Evolutionary conservation across 2,888 invertebrate genomes (phyloP), one percentile per base, ranked within the genome.

Genomic region (Aspidiotus destructor): DNA sequence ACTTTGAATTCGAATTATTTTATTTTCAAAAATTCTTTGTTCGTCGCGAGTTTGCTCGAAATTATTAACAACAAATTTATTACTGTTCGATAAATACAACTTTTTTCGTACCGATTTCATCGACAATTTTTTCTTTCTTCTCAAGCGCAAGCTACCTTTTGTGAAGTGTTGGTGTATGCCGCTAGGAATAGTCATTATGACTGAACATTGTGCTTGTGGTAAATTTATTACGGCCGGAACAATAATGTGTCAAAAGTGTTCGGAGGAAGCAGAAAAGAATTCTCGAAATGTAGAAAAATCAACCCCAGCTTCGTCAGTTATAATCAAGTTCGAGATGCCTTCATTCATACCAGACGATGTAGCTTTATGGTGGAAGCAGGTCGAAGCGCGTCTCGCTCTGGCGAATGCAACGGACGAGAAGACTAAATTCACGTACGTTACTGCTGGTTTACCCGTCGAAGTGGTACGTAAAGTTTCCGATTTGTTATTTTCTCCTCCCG

Each of bases 311-410:
- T 10, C 13, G 48, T 13, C 48, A 13, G 13, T 10, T 10, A 8
- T 44, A 10, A 48, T 48, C 11, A 48, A 48, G n/a, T 48, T 48
- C n/a, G 48, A 48, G 48, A 48, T 48, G 6, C 48, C 48, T 48
- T n/a, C 10, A 1, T 48, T 48, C 48, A 48, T 48, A 13, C 48
- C 2, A n/a, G 48, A 48, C 48, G 48, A 48, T 11, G 48, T 48
- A 11, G 48, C 48, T 48, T 48, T 48, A 48, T 48, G 48, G 48
- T 48, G 48, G 48, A 48, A 48, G n/a, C 48, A 48, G n/a, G n/a
- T 11, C 48, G 48, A 48, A 48, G 48, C 48, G 11, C 48, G 48
- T 13, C n/a, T 48, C 10, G 48, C 10, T 11, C 6, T 48, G n/a
- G 48, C 48, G 11, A 48, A 48, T n/a, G 6, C n/a, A 48, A n/a